phyloP scores from a whole-genome alignment of 2,797 vertebrate genomes.

The Scolopax bukidnonensis region DNA sequence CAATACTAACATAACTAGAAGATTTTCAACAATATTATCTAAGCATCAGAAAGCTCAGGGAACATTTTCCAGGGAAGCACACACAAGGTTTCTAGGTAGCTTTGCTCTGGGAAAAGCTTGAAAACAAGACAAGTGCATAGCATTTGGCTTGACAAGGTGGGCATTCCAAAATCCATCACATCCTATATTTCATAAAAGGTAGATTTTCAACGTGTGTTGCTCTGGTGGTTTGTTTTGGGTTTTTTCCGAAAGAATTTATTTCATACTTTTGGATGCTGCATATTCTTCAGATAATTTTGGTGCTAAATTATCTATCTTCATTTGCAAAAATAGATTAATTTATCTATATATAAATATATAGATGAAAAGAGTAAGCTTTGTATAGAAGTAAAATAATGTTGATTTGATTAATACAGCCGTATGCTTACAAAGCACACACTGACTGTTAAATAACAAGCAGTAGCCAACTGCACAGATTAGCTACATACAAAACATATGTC shows the following conservation, averaged over 20 bases:
- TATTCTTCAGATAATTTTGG: not conserved
- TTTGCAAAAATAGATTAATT: not conserved
- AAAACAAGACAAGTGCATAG: not conserved
- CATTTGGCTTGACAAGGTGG: not conserved
- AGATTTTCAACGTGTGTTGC: not conserved
- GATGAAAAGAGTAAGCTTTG: not conserved
- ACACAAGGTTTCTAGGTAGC: not conserved
- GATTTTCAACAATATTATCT: not conserved
- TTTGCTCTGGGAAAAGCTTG: not conserved
- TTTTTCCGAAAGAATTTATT: not conserved
- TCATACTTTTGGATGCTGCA: not conserved
- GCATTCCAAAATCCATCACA: not conserved
- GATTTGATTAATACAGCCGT: constrained; percentile 41
- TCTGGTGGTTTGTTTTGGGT: not conserved
- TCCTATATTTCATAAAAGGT: not conserved
- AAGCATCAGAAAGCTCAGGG: not conserved
- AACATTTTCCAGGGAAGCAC: not conserved
- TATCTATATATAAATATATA: not conserved
- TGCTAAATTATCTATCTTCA: not conserved
- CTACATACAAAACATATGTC: constrained; percentile 44
- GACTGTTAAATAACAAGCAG: constrained; percentile 66
- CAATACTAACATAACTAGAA: not conserved
- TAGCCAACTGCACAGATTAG: constrained; percentile 68
- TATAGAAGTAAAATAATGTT: constrained; percentile 1
- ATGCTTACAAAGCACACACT: constrained; percentile 57